phyloP scores from a whole-genome alignment of 2,113 vertebrate species.

The Naja naja region DNA sequence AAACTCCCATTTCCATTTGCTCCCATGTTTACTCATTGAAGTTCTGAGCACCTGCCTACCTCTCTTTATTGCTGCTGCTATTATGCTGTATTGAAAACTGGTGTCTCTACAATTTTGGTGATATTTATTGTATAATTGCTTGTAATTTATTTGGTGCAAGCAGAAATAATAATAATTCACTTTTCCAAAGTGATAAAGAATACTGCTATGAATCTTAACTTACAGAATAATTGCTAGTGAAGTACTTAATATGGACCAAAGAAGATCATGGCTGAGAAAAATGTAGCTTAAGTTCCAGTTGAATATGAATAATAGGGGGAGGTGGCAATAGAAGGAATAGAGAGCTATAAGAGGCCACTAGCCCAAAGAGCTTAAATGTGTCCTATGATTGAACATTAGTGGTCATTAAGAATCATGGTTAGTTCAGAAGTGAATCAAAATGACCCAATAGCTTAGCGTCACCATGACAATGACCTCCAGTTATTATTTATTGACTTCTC shows the following conservation, averaged over 20 bases:
- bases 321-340: conserved; percentile 35
- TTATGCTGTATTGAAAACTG: not conserved
- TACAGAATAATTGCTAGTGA: not conserved
- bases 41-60: not conserved
- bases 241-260: fast-evolving
- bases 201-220: not conserved
- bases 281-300: conserved; percentile 12
- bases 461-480: conserved; percentile 41
- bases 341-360: conserved; percentile 35
- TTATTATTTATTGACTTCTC: conserved; percentile 47
- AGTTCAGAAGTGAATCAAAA: conserved; percentile 11
- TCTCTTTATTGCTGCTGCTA: not conserved
- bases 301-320: conserved; percentile 54
- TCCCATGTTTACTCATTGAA: not conserved
- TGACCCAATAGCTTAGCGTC: conserved; percentile 20
- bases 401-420: conserved; percentile 25
- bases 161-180: not conserved
- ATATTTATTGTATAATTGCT: not conserved
- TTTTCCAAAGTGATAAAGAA: not conserved
- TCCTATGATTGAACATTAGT: conserved; percentile 35
- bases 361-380: conserved; percentile 52
- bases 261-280: not conserved
- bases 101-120: not conserved
- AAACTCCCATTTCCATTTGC: not conserved
- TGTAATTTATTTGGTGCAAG: not conserved